Conservation (phyloP, 2,888 invertebrate genomes). For the Platypus cylindrus region DNA sequence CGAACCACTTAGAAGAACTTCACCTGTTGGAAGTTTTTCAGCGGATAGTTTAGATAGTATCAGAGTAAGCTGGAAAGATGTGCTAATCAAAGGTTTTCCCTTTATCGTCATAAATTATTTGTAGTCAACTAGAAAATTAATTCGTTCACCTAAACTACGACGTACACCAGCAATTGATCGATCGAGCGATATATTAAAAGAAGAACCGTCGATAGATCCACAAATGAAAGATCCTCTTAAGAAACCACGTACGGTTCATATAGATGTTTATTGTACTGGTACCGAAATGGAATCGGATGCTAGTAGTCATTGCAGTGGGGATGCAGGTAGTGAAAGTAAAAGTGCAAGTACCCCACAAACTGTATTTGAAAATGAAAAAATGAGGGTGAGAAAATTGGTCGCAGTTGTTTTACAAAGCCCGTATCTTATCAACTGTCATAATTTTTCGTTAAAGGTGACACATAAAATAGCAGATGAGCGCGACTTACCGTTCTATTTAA, state of each 20-base stretch:
- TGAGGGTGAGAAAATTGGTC: constrained; percentile 33
- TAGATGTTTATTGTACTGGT: constrained; percentile 63
- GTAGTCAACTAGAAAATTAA: constrained; percentile 8
- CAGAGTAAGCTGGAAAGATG: constrained; percentile 11
- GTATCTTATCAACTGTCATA: too few species aligned
- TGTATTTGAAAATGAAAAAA: constrained; percentile 49
- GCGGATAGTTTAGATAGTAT: constrained; percentile 31
- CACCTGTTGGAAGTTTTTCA: constrained; percentile 24
- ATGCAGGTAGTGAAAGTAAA: constrained; percentile 27
- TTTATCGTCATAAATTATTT: constrained; percentile 4
- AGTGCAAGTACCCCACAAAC: constrained; percentile 46
- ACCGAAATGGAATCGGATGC: constrained; percentile 37
- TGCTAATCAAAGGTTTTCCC: neutral
- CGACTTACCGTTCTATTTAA: constrained; percentile 35
- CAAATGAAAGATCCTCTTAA: constrained; percentile 29
- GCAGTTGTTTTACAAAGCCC: neutral
- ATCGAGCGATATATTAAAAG: constrained; percentile 8
- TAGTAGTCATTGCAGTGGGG: constrained; percentile 21
- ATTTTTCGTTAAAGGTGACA: constrained; percentile 32
- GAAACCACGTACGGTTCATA: constrained; percentile 55
- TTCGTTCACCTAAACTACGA: constrained; percentile 20
- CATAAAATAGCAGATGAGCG: constrained; percentile 40
- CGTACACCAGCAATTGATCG: constrained; percentile 16
- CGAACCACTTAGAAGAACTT: constrained; percentile 23
- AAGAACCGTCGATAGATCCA: constrained; percentile 21